Percentiles rank a stretch among this genome's conserved stretches.
Evolutionary conservation across 2,113 vertebrate genomes (phyloP).

Genomic region (Centropus bengalensis): DNA sequence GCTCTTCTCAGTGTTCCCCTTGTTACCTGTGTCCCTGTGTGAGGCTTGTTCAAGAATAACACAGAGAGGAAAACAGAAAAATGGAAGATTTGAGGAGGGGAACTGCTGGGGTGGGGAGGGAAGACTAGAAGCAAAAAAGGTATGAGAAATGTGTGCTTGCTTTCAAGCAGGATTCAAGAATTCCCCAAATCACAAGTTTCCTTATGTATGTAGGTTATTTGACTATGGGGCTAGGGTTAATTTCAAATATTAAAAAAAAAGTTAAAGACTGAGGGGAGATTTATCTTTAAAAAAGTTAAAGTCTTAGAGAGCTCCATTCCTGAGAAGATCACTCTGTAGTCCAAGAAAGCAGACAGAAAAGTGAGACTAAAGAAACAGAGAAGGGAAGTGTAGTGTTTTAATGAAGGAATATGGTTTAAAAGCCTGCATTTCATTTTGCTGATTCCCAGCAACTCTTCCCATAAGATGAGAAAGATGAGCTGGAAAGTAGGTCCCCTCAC

Average conservation of each 20-base stretch:
- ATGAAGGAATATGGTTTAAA: not conserved
- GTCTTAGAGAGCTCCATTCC: not conserved
- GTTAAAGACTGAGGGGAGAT: not conserved
- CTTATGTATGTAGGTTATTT: not conserved
- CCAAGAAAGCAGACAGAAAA: not conserved
- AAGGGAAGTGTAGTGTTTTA: not conserved
- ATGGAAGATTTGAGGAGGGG: not conserved
- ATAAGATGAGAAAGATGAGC: not conserved
- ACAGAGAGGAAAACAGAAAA: not conserved
- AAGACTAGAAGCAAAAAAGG: not conserved
- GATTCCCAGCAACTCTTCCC: fast-evolving
- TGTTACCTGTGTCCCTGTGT: not conserved
- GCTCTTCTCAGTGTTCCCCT: not conserved
- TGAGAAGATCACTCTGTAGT: not conserved
- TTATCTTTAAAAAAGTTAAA: not conserved
- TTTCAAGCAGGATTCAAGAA: not conserved
- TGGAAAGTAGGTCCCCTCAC: not conserved
- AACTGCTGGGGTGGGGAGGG: not conserved
- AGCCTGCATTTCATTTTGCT: not conserved
- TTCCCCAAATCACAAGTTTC: not conserved
- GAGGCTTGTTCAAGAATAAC: not conserved
- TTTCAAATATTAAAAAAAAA: not conserved
- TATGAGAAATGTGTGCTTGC: not conserved
- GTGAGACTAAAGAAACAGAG: not conserved
- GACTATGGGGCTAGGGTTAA: not conserved